Base-by-base conservation (phyloP, 2,797 vertebrate species). In the Ctenopoma kingsleyae region DNA sequence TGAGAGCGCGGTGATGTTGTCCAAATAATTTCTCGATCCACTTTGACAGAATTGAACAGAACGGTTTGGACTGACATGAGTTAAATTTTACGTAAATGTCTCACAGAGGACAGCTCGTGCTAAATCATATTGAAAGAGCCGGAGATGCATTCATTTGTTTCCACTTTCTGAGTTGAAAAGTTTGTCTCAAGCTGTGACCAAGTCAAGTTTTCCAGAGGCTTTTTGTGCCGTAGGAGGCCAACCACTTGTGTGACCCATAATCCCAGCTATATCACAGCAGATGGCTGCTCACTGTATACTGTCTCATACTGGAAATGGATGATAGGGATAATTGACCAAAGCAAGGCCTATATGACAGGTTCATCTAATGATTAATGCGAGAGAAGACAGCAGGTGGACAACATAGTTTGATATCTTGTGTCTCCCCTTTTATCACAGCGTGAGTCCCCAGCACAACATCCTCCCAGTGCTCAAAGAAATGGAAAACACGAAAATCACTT, bases 381-480 rank as follows among this genome's bases (percentile, higher is more conserved):
- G 74, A 60, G 78, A 76, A 80, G 86, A 86, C 81, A 88, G 89
- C 90, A 93, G 91, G 93, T 93, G 93, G 88, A 93, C 80, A 74
- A 83, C 88, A 84, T 86, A 71, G 90, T 88, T 89, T 91, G 91
- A 92, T 91, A 89, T 89, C 88, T 86, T 74, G 70, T 90, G 81
- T 87, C 83, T 85, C 79, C 78, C 78, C 88, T 93, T 94, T 94
- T 88, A 92, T 94, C 93, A 87, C 93, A 92, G 92, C 86, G 27
- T 84, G 90, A 62, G 59, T 80, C 65, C 80, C 57, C 71, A 51
- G 82, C 83, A 74, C 83, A 85, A 81, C 86, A 85, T 81, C 77
- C 73, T 60, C 55, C 71, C 65, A 67, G 84, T 81, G 81, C 92
- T 90, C 87, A 67, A 70, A 89, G 85, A 88, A 91, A 89, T 60